phyloP scores from a whole-genome alignment of 2,888 invertebrate species.

The Thereva unica region DNA sequence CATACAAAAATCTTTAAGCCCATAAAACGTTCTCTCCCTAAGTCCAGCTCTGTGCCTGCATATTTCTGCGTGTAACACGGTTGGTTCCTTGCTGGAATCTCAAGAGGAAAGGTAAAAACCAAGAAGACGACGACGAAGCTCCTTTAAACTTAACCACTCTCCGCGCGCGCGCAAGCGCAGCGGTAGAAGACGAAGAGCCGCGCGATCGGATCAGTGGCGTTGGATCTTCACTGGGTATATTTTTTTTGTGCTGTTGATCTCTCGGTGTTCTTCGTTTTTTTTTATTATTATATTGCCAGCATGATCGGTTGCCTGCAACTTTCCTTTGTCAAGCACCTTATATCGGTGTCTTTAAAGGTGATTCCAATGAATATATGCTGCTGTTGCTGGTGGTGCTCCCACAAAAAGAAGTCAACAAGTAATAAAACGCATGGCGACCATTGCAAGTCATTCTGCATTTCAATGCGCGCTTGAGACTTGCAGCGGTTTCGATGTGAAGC shows the following conservation, averaged over 20 bases:
- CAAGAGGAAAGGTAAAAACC: constrained; percentile 15
- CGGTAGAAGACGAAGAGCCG: constrained; percentile 16
- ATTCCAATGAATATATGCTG: constrained; percentile 13
- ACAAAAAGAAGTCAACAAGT: constrained; percentile 21
- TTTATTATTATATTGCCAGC: neutral
- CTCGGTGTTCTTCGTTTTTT: constrained; percentile 2
- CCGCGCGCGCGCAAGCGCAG: constrained; percentile 2
- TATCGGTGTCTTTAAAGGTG: constrained; percentile 19
- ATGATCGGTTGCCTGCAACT: constrained; percentile 6
- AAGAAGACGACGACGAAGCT: no score
- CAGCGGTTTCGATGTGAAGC: constrained; percentile 3
- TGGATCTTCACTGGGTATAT: constrained; percentile 6
- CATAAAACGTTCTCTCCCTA: neutral
- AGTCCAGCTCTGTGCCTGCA: constrained; percentile 24
- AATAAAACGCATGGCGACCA: neutral
- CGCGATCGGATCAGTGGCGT: constrained; percentile 33
- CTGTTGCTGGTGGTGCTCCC: constrained; percentile 6
- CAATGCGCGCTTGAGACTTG: no score
- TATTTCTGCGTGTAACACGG: constrained; percentile 37
- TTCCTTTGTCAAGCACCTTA: constrained; percentile 18
- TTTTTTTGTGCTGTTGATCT: constrained; percentile 2
- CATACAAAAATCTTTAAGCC: neutral
- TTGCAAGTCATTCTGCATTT: constrained; percentile 15
- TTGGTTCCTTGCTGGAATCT: constrained; percentile 34
- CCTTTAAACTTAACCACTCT: no score